Evolutionary conservation across 2,797 vertebrate species (phyloP), one percentile per base, ranked within the genome.

Genomic region (Cheirogaleus major): DNA sequence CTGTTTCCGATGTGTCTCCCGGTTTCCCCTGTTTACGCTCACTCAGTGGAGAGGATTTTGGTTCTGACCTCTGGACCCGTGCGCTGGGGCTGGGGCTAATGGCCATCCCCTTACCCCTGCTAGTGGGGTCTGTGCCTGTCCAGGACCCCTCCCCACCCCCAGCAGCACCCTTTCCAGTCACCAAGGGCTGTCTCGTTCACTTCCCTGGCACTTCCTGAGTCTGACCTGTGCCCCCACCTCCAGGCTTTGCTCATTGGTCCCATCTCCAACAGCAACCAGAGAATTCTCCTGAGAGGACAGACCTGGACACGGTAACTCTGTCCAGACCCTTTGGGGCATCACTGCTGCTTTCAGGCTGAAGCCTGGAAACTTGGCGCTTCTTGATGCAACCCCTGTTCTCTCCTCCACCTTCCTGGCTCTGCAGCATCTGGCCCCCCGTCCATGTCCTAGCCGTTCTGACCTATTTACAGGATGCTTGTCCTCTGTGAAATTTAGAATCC

Each of bases 71-170:
- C 69, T 48, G 55, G 11, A 55, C 50, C 79, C 92, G 25, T 43
- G 15, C 5, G 65, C 32, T 25, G 41, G 8, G 35, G n/a, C 5
- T 27, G 25, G 80, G 59, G 48, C 38, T 57, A n/a, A 84, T n/a
- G 11, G 22, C 45, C 20, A 35, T 10, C 3, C 15, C 2, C 22
- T 52, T 50, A 13, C 1, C 69, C 27, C 61, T 91, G 15, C 7
- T 35, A 3, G 0, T 22, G 32, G 52, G 5, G 23, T 50, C 38
- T 72, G 14, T 27, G 32, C 59, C 23, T 23, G 25, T 22, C 32
- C 0, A 4, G 38, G 14, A 23, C 22, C 12, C 52, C 38, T 3
- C 18, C 15, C 3, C 3, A 67, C 23, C 1, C 38, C 25, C 12
- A 52, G 61, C 0, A 18, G 14, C 11, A 52, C 25, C 55, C 22